Percentiles rank a stretch among this genome's conserved stretches.
phyloP scores from a whole-genome alignment of 2,113 vertebrate genomes.

The Lepisosteus oculatus region DNA sequence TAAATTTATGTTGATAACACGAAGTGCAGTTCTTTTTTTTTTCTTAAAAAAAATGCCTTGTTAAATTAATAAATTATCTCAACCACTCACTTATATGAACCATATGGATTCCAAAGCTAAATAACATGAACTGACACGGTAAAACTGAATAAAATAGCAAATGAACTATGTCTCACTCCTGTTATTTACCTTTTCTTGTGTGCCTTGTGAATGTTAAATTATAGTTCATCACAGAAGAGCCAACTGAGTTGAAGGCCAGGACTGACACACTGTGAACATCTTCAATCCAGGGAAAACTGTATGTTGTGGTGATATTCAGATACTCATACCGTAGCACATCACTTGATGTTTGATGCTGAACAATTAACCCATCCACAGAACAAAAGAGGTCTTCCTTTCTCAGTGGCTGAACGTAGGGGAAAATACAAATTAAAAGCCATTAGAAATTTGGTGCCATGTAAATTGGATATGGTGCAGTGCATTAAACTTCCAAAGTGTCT shows the following conservation, averaged over 20 bases:
- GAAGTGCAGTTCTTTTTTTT: too few species aligned
- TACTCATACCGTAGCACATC: constrained; percentile 50
- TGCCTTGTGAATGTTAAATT: constrained; percentile 76
- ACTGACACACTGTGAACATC: constrained; percentile 70
- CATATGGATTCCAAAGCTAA: too few species aligned
- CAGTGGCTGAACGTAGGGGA: constrained; percentile 62
- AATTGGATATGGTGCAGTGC: too few species aligned
- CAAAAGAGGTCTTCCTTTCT: constrained; percentile 54
- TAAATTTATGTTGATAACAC: too few species aligned
- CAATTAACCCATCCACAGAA: constrained; percentile 72
- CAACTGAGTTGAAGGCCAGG: constrained; percentile 78
- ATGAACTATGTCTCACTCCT: too few species aligned
- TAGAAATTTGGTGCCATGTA: too few species aligned
- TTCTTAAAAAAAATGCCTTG: too few species aligned
- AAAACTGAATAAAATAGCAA: too few species aligned
- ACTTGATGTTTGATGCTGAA: constrained; percentile 56
- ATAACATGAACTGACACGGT: too few species aligned
- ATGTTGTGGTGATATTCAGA: constrained; percentile 55
- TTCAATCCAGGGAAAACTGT: constrained; percentile 74
- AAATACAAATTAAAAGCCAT: neutral
- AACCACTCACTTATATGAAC: too few species aligned
- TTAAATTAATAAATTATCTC: too few species aligned
- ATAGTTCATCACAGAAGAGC: constrained; percentile 73
- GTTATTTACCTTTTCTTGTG: constrained; percentile 66
- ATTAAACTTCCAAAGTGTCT: too few species aligned